Evolutionary conservation across 2,797 vertebrate species (phyloP).

Genomic region (Chloroceryle inda): DNA sequence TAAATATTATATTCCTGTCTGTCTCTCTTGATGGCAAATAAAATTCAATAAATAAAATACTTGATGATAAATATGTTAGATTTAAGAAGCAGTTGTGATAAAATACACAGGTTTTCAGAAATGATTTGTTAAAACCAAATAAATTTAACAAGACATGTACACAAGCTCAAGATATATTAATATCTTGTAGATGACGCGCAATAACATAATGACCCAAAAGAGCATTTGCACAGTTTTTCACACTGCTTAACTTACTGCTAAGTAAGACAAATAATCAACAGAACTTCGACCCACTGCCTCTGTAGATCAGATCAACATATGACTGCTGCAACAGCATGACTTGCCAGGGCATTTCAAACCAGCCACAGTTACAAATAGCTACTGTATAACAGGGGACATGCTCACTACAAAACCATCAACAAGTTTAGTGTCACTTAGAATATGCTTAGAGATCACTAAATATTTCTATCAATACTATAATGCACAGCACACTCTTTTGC

Average conservation of each 20-base stretch:
- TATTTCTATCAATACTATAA: not conserved
- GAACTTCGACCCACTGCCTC: constrained; percentile 69
- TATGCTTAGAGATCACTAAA: not conserved
- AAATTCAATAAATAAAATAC: constrained; percentile 81
- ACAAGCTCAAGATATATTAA: constrained; percentile 72
- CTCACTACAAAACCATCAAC: constrained; percentile 28
- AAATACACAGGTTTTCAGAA: constrained; percentile 73
- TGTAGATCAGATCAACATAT: constrained; percentile 70
- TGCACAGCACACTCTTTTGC: not conserved
- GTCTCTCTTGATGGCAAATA: constrained; percentile 81
- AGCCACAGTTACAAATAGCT: constrained; percentile 41
- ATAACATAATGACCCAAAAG: constrained; percentile 81
- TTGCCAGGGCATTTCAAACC: constrained; percentile 75
- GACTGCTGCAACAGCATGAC: constrained; percentile 47
- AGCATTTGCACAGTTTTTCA: constrained; percentile 78
- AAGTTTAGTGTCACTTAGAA: not conserved
- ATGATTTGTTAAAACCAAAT: constrained; percentile 79
- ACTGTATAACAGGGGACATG: not conserved
- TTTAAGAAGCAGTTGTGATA: constrained; percentile 75
- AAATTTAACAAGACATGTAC: constrained; percentile 75
- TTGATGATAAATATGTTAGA: constrained; percentile 77
- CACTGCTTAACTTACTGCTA: constrained; percentile 76
- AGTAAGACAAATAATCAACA: constrained; percentile 62
- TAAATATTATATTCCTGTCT: constrained; percentile 81
- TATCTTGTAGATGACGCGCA: constrained; percentile 68